Conservation (phyloP, 2,113 vertebrate species). For the Tachuris rubrigastra region DNA sequence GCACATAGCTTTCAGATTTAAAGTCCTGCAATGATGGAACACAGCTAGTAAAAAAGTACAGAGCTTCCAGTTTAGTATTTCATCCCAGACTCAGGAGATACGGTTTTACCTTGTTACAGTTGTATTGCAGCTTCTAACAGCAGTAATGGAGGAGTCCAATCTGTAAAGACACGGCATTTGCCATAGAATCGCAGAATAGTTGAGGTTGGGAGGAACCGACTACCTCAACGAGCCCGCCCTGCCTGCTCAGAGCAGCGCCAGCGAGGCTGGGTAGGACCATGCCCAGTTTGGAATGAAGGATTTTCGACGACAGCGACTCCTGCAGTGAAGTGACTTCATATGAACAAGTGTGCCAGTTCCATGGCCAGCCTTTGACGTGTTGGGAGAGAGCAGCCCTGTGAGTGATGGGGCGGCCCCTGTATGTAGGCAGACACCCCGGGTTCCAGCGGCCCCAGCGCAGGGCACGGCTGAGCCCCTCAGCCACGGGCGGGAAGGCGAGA, state of each 20-base stretch:
- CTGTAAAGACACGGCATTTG: neutral
- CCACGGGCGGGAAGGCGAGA: neutral
- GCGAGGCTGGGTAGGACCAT: neutral
- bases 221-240: neutral
- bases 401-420: accelerated
- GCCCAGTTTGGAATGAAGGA: neutral
- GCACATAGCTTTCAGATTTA: neutral
- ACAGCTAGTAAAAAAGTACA: neutral
- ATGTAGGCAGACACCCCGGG: neutral
- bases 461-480: neutral
- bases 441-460: neutral
- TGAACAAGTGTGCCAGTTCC: neutral
- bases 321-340: neutral
- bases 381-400: neutral
- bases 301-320: neutral
- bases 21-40: neutral
- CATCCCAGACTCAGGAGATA: neutral
- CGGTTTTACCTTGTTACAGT: neutral
- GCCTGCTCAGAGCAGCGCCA: neutral
- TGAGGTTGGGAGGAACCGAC: neutral
- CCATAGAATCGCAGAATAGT: neutral
- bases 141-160: neutral
- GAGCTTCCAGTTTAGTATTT: neutral
- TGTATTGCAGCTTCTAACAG: neutral
- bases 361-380: neutral